Conservation (phyloP, 2,888 invertebrate species). For the Lasioglossum figueresi region DNA sequence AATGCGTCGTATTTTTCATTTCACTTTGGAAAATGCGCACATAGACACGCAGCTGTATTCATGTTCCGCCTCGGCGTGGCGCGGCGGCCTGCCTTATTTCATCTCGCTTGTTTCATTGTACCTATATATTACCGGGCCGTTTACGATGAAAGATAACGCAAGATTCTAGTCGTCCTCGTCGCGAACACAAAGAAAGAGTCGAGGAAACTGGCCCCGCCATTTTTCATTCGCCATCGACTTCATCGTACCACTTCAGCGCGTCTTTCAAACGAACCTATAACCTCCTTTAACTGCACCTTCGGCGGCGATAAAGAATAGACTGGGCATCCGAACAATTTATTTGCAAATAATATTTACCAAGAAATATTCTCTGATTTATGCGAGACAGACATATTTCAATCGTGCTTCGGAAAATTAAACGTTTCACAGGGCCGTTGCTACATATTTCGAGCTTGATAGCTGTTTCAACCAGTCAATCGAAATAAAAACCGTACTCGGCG, state of each 20-base stretch:
- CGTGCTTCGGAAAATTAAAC: not conserved
- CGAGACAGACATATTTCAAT: not conserved
- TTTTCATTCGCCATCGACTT: constrained; percentile 22
- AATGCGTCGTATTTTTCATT: constrained; percentile 60
- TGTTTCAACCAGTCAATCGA: constrained; percentile 11
- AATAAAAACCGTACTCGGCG: not conserved
- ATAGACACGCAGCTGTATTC: constrained; percentile 53
- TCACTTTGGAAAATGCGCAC: constrained; percentile 47
- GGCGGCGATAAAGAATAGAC: not conserved
- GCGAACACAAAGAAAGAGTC: not conserved
- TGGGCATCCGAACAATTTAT: not conserved
- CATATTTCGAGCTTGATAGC: not conserved
- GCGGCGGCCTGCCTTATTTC: constrained; percentile 52
- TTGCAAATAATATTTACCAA: not conserved
- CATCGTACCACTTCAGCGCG: not conserved
- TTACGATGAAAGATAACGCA: constrained; percentile 51
- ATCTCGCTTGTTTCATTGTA: constrained; percentile 55
- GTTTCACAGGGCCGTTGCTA: not conserved
- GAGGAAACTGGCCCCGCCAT: not conserved
- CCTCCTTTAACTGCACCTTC: not conserved
- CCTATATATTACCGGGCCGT: constrained; percentile 49
- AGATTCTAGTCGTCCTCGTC: constrained; percentile 14
- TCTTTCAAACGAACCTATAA: not conserved
- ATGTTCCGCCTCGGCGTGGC: constrained; percentile 38
- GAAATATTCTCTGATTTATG: not conserved